Conservation (phyloP, 2,888 invertebrate species). For the Heliconius erato region DNA sequence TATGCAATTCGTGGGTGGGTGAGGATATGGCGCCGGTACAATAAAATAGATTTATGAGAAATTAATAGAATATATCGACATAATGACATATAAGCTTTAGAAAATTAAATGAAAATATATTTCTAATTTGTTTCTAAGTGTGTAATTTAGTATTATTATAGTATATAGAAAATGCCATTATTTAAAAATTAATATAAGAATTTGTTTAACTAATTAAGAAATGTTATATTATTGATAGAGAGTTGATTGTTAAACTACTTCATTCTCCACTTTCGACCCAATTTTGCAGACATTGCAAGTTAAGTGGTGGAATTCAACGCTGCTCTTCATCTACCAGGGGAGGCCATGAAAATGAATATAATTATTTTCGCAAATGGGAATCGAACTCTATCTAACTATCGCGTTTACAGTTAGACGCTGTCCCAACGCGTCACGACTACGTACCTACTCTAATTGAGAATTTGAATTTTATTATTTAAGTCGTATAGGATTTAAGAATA, state of each 20-base stretch:
- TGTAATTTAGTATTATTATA: no score
- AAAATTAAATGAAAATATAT: not conserved
- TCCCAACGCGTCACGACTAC: no score
- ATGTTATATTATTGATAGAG: no score
- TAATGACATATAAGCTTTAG: not conserved
- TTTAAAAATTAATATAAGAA: no score
- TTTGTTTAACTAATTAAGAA: no score
- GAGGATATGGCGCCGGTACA: constrained; percentile 4
- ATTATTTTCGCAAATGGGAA: not conserved
- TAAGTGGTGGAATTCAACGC: no score
- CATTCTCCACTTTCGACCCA: not conserved
- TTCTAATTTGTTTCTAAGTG: not conserved
- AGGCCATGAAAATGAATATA: no score
- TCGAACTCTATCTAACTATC: not conserved
- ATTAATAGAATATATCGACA: not conserved
- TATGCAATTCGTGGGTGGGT: constrained; percentile 4
- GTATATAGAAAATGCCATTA: no score
- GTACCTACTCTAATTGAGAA: not conserved
- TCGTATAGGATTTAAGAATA: not conserved
- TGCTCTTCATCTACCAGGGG: no score
- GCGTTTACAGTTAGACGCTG: not conserved
- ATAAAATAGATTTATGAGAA: not conserved
- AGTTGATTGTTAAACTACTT: not conserved
- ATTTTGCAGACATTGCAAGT: no score
- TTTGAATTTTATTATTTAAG: not conserved